phyloP scores from a whole-genome alignment of 2,888 invertebrate species.

The Netelia inedita region DNA sequence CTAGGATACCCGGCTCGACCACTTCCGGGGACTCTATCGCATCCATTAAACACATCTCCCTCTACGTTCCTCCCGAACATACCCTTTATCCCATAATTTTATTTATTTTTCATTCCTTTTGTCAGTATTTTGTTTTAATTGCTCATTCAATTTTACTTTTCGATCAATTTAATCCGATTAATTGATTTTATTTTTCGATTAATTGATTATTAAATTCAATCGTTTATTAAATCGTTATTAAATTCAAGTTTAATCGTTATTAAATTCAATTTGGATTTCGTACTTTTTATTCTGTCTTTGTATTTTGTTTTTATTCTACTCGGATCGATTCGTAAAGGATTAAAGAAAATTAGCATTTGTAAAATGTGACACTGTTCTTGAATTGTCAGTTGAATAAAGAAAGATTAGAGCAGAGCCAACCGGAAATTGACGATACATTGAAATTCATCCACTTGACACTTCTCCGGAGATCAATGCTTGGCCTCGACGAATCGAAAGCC shows the following conservation, averaged over 20 bases:
- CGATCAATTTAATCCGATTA: neutral
- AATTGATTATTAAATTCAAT: too few species aligned
- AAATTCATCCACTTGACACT: constrained; percentile 4
- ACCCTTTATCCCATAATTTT: neutral
- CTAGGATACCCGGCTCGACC: constrained; percentile 23
- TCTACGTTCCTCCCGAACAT: neutral
- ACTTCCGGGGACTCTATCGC: constrained; percentile 42
- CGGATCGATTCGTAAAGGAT: neutral
- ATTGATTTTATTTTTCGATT: neutral
- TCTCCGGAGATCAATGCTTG: neutral
- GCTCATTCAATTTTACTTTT: neutral
- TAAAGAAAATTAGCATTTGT: constrained; percentile 10
- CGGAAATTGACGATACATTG: neutral
- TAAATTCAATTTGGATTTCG: neutral
- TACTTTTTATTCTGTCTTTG: too few species aligned
- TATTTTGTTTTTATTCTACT: neutral
- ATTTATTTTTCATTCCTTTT: too few species aligned
- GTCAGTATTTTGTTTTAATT: too few species aligned
- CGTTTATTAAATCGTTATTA: too few species aligned
- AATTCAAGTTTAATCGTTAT: too few species aligned
- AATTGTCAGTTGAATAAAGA: neutral
- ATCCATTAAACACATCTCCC: neutral
- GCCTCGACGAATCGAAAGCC: neutral
- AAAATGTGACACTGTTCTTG: neutral
- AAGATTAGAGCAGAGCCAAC: neutral